Conservation (phyloP, 2,888 invertebrate species). For the Odontocerum albicorne region DNA sequence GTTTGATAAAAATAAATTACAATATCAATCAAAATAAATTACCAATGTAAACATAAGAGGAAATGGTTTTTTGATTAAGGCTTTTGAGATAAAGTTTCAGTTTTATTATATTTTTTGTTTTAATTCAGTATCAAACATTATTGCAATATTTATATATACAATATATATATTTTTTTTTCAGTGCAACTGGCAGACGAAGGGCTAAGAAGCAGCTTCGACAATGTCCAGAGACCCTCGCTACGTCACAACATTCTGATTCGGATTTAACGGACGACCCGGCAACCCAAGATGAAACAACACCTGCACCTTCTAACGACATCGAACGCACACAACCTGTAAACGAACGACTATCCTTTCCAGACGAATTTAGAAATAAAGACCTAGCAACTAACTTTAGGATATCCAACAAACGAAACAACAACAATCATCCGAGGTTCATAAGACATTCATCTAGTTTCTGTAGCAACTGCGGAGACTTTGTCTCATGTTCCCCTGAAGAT, state of each 20-base stretch:
- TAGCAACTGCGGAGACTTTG: conserved; percentile 33
- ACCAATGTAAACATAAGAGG: too few relatives aligned
- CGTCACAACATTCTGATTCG: conserved; percentile 30
- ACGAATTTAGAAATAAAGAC: conserved; percentile 16
- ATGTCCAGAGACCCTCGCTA: conserved; percentile 24
- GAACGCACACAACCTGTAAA: conserved; percentile 21
- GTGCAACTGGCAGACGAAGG: conserved; percentile 35
- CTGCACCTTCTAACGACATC: conserved; percentile 12
- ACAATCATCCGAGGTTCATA: conserved; percentile 13
- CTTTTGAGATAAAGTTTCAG: too few relatives aligned
- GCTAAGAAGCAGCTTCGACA: conserved; percentile 35
- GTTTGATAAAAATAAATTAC: too few relatives aligned
- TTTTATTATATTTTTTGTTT: background rate
- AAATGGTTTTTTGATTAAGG: too few relatives aligned
- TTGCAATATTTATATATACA: background rate
- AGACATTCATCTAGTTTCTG: conserved; percentile 29
- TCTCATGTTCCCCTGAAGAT: conserved; percentile 19
- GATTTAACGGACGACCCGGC: conserved; percentile 22
- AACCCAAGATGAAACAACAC: conserved; percentile 10
- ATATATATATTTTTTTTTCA: conserved; percentile 22
- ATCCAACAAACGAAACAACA: conserved; percentile 2
- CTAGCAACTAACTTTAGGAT: conserved; percentile 14
- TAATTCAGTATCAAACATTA: conserved; percentile 1
- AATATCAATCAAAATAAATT: too few relatives aligned
- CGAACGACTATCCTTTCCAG: conserved; percentile 21